Base-by-base conservation (phyloP, 2,113 vertebrate genomes). In the Epinephelus fuscoguttatus region DNA sequence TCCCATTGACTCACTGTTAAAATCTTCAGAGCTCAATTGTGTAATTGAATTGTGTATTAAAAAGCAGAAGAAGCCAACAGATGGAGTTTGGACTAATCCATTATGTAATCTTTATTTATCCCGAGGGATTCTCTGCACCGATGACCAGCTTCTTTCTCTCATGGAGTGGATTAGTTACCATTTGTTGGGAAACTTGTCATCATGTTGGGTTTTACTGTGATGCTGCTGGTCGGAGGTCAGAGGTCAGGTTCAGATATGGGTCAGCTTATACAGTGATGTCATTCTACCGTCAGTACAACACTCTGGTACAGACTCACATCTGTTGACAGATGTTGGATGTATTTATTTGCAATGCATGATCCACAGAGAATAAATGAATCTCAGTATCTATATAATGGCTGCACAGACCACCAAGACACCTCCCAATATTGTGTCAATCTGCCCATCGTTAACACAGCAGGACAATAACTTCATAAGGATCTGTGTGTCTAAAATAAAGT, bases 11-110 rank as follows among this genome's bases (percentile, higher is more conserved):
- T 42, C 33, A 18, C 14, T 37, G 66, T 2, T 71, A 17, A 42
- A 40, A 56, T 70, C 21, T 23, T 40, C 19, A 52, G 6, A 62
- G 71, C 71, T 50, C 19, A 23, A 47, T 63, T 23, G 45, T 23
- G 72, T 52, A 53, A 74, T 40, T 75, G 4, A 53, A 50, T n/a
- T 21, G 27, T 50, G 6, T 30, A n/a, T 74, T 45, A 49, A 30
- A 49, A 33, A 61, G 23, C 18, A 63, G 49, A 50, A 60, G 56
- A 59, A 73, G 42, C 23, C 42, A 73, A 49, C 72, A 75, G 73
- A 75, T 75, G 73, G 60, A 63, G 30, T 52, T 52, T 64, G 49
- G 25, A 42, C 4, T 75, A 55, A 75, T 75, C 73, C 49, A 25
- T 53, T 40, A 42, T 40, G 49, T 42, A 75, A 75, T 75, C 30